Base-by-base conservation (phyloP, 2,113 vertebrate species). In the Edolisoma coerulescens region DNA sequence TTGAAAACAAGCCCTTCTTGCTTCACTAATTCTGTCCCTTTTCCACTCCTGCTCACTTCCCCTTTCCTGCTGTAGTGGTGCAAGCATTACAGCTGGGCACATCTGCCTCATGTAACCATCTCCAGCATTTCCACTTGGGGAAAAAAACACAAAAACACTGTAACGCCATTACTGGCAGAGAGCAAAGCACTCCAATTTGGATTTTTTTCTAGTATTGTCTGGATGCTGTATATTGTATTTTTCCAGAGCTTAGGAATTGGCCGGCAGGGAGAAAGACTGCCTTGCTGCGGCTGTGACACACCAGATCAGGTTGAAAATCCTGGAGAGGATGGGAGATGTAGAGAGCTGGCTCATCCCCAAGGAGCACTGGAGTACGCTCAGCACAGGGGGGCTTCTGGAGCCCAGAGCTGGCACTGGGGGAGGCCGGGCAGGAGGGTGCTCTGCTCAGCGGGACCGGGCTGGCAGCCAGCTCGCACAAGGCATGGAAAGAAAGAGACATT, bases 371-470 rank as follows among this genome's bases (percentile, higher is more conserved):
- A 57, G 59, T 1, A 6, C 0, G 2, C n/a, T n/a, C 27, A 49
- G 82, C 61, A 33, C 7, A 35, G 68, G 33, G 74, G 59, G 53
- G 30, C 23, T 30, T 28, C 67, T 83, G 79, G 67, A 47, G 53
- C 0, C 0, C 33, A 6, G 27, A 52, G 65, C 52, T 17, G 15
- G 61, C 1, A 0, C 3, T 1, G 11, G 33, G 59, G 41, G 41
- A 89, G 70, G 57, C 80, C 0, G 9, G 77, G 60, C 52, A 64
- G 49, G 37, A 22, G n/a, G 71, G 68, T 44, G 84, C 64, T 77
- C 39, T 33, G 78, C 6, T 1, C 78, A 75, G 90, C 12, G 0
- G 59, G 52, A 52, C 37, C 0, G 0, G 92, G 95, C 79, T 16
- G 30, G 11, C 63, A 35, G 92, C 95, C 95, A 93, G 65, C 37